Percentiles rank a stretch among this genome's conserved stretches.
These are phyloP conservation scores for Hoplodrina blanda DNA, from an alignment of 2,888 invertebrate species.

Conservation along the genomic window DNA sequence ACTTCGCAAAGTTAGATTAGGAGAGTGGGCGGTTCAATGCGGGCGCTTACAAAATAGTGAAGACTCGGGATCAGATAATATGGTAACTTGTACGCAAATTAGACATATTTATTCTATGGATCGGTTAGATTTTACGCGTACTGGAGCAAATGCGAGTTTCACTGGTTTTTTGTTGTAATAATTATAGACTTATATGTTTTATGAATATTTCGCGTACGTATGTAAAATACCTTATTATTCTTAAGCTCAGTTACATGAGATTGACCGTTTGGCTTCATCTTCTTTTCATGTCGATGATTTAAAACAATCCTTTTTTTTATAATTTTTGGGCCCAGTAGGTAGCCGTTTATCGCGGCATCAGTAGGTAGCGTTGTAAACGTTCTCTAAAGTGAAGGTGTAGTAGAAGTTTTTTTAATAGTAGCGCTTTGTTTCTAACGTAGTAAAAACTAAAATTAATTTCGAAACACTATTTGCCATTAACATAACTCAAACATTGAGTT, in stretches of 20 bases:
- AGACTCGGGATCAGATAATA: slow-evolving; percentile 47
- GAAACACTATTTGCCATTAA: not conserved
- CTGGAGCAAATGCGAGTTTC: slow-evolving; percentile 15
- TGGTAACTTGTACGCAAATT: slow-evolving; percentile 57
- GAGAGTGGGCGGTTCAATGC: slow-evolving; percentile 51
- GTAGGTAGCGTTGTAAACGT: no score
- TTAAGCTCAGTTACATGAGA: not conserved
- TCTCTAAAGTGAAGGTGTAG: no score
- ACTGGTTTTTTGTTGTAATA: slow-evolving; percentile 16
- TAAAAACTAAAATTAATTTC: no score
- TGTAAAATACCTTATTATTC: not conserved
- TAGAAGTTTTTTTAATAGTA: no score
- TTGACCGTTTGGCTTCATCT: not conserved
- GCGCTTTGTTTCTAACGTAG: no score
- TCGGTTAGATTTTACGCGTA: slow-evolving; percentile 35
- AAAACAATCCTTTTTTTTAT: no score
- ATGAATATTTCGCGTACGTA: not conserved
- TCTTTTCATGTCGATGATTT: no score
- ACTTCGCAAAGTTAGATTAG: slow-evolving; percentile 60
- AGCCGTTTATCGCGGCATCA: no score
- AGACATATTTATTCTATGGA: slow-evolving; percentile 47
- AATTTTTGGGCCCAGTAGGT: no score
- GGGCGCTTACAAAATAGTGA: slow-evolving; percentile 60
- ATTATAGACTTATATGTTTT: slow-evolving; percentile 1
- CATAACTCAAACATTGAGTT: not conserved